These are phyloP conservation scores for Neodiprion virginianus DNA, from an alignment of 1,140 invertebrate genomes.

Conservation along the genomic window DNA sequence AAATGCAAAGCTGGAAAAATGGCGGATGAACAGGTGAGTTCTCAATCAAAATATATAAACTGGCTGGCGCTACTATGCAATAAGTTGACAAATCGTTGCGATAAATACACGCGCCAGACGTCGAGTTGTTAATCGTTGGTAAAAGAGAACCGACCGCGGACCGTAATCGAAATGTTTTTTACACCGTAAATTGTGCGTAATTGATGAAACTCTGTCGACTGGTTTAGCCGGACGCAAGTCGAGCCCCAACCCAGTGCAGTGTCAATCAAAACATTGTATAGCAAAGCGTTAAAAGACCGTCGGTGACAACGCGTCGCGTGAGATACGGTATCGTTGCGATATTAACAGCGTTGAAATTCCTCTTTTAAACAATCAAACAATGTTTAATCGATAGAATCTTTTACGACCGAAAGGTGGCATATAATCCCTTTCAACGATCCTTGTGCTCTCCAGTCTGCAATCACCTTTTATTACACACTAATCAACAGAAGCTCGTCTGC, in stretches of 20 bases:
- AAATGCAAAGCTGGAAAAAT: slow-evolving; percentile 65
- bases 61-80: background rate
- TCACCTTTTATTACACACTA: too few species aligned
- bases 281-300: too few species aligned
- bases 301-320: background rate
- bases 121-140: background rate
- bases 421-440: too few species aligned
- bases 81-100: background rate
- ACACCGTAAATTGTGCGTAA: slow-evolving; percentile 3
- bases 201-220: background rate
- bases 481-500: too few species aligned
- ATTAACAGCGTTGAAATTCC: too few species aligned
- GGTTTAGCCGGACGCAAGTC: background rate
- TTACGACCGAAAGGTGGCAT: too few species aligned
- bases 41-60: slow-evolving; percentile 44
- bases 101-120: background rate
- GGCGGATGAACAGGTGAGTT: slow-evolving; percentile 69
- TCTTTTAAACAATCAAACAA: too few species aligned
- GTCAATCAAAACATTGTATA: background rate
- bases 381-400: too few species aligned
- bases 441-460: too few species aligned
- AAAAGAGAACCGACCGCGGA: background rate
- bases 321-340: too few species aligned
- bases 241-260: background rate
- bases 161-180: background rate